phyloP scores from a whole-genome alignment of 2,797 vertebrate species.

The Crocodylus rhombifer region DNA sequence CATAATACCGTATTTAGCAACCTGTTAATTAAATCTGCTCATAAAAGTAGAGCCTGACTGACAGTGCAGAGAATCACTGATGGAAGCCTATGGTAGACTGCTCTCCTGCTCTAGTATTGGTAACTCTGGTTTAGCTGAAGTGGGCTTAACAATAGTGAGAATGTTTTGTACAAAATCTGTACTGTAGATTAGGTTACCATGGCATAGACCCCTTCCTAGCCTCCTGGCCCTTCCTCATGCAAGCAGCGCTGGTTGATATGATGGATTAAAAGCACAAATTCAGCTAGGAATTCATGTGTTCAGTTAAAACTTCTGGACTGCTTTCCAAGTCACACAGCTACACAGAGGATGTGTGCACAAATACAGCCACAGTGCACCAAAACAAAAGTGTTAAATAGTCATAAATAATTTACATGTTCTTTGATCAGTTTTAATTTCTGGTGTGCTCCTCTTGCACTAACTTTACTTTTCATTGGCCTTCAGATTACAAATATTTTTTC shows the following conservation, averaged over 20 bases:
- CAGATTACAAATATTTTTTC: neutral
- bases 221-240: too few relatives aligned
- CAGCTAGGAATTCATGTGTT: constrained; percentile 34
- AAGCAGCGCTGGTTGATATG: neutral
- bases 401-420: neutral
- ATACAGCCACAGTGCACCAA: neutral
- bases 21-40: constrained; percentile 1
- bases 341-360: constrained; percentile 6
- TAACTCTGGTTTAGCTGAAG: neutral
- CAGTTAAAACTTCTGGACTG: constrained; percentile 25
- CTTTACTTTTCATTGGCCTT: neutral
- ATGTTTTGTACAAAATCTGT: neutral
- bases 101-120: neutral
- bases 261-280: constrained; percentile 55
- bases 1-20: constrained; percentile 29
- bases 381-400: neutral
- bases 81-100: neutral
- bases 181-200: constrained; percentile 2
- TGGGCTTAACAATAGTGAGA: neutral
- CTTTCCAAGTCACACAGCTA: constrained; percentile 6
- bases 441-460: neutral
- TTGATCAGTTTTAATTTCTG: neutral
- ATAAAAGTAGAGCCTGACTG: constrained; percentile 6
- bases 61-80: accelerated
- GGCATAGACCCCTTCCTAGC: neutral